Evolutionary conservation across 2,888 invertebrate genomes (phyloP).

Genomic region (Anodontia alba): DNA sequence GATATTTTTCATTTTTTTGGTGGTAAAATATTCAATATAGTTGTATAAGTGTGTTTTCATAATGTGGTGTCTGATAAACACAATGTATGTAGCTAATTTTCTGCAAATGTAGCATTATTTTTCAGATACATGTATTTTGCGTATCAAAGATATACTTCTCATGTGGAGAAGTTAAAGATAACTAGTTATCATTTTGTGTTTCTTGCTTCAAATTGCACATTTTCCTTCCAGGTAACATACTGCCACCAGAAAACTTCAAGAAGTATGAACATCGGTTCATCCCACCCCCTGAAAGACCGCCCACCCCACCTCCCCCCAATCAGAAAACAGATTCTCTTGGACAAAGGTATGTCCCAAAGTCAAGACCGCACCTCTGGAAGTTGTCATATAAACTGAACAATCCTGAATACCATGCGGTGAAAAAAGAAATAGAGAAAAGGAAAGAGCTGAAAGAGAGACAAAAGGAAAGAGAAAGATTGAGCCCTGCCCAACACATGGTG

Average conservation of each 20-base stretch:
- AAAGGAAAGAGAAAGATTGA: slow-evolving; percentile 39
- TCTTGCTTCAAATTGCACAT: too few relatives aligned
- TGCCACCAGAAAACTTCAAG: slow-evolving; percentile 83
- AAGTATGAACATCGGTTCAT: slow-evolving; percentile 79
- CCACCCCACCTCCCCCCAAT: slow-evolving; percentile 72
- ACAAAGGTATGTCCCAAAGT: slow-evolving; percentile 73
- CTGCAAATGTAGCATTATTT: too few relatives aligned
- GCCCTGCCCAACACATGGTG: slow-evolving; percentile 58
- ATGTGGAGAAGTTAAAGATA: too few relatives aligned
- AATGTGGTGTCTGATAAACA: too few relatives aligned
- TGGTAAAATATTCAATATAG: too few relatives aligned
- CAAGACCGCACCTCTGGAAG: slow-evolving; percentile 80
- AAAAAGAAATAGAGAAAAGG: slow-evolving; percentile 70
- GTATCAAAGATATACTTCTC: too few relatives aligned
- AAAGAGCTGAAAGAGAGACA: slow-evolving; percentile 61
- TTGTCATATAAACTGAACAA: slow-evolving; percentile 81
- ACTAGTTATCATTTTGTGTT: too few relatives aligned
- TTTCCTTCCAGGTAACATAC: slow-evolving; percentile 80
- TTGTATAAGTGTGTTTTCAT: too few relatives aligned
- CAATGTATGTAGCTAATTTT: too few relatives aligned
- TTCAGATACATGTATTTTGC: too few relatives aligned
- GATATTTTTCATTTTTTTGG: too few relatives aligned
- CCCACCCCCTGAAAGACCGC: slow-evolving; percentile 73
- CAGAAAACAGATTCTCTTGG: slow-evolving; percentile 81
- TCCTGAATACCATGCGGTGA: slow-evolving; percentile 78